Base-by-base conservation (phyloP, 2,888 invertebrate genomes). In the Eulithis testata region DNA sequence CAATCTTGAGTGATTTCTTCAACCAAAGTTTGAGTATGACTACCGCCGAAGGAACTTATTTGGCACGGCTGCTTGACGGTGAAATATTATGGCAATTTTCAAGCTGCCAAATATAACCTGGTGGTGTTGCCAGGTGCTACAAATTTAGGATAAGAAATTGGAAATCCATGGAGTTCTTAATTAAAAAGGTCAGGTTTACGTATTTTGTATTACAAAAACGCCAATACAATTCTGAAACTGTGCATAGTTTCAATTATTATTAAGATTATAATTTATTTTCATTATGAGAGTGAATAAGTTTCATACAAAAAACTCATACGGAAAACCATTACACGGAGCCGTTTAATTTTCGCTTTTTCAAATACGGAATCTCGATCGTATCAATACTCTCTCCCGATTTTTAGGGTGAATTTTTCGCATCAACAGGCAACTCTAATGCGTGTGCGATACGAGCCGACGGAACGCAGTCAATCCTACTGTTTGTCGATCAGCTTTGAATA, bases 61-160 rank as follows among this genome's bases (percentile, higher is more conserved):
- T 84, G 79, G 80, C 78, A 78, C 81, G 74, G 76, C 79, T 83
- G 81, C 78, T 81, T 85, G 88, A 86, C 87, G 85, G 77, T 88
- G 87, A 90, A 90, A 89, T 89, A 90, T 90, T 87, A 88, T 75
- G 85, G 87, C 86, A 88, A 89, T 90, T 88, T 88, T 84, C 80
- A 84, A 84, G 81, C 84, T 82, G 81, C 82, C 82, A 80, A 84
- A 84, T 84, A 79, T 83, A 84, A 84, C 76, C 76, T 77, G 75
- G 62, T 58, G 63, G 70, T 65, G 70, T 72, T 70, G 67, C 73
- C 72, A 73, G 66, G 63, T 73, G 71, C 63, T 66, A 57, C 43
- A 14, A 21, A 45, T 56, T 51, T 12, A 43, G 3, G 21, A 21
- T 21, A 56, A 56, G 27, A 44, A 45, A 56, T 62, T 51, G 51